Base-by-base conservation (phyloP, 2,113 vertebrate genomes). In the Neotragus moschatus region DNA sequence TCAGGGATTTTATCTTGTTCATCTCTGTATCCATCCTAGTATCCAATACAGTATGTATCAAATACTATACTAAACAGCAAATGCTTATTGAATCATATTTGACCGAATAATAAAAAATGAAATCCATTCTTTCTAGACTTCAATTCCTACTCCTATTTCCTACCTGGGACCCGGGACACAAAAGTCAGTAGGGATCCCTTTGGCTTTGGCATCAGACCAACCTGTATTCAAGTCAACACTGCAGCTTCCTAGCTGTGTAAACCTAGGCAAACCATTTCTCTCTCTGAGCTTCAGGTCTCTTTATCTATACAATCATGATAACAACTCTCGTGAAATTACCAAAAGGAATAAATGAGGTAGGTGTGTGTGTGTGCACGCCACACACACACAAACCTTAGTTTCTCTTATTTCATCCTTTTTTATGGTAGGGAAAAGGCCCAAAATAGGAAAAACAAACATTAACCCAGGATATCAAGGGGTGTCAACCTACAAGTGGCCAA, bases 31-130 rank as follows among this genome's bases (percentile, higher is more conserved):
- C 21, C 21, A 23, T 17, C 9, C 28, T 23, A 80, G 55, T 21
- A 87, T 75, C 70, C 43, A 93, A 28, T 25, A 79, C 1, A 85
- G 33, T 58, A 51, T 33, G 21, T 47, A 93, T 23, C 53, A 94
- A 77, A 70, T 56, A 36, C 15, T 91, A 84, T 86, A 75, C 21
- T 85, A 84, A 55, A 95, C n/a, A 94, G 61, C 14, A 91, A 94
- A n/a, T 81, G 9, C 3, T 88, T 51, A 84, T 19, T 86, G 45
- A 92, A 88, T 90, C 12, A 77, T n/a, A 85, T 81, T 75, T 47
- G 36, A 45, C n/a, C 73, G 6, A 75, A 53, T 33, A 88, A 95
- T 58, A 4, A 63, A 96, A 91, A 61, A 82, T 85, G 77, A 97
- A 77, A 26, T 56, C 7, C 66, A 49, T 86, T 95, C 23, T 81